Conservation (phyloP, 1,140 invertebrate species). For the Gonatopus flavifemur region DNA sequence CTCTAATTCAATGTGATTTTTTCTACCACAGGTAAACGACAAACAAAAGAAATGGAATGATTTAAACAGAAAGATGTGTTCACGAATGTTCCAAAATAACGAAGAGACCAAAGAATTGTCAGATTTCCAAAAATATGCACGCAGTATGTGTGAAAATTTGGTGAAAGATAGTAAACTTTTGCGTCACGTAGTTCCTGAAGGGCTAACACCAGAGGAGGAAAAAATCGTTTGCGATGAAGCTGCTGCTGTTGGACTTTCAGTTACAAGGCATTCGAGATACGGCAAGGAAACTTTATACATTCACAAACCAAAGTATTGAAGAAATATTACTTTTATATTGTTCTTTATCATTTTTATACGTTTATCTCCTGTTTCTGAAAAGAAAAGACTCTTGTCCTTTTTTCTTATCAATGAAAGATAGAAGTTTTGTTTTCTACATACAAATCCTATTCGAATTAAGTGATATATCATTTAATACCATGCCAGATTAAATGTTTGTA, state of each 20-base stretch:
- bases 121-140: conserved; percentile 26
- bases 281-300: conserved; percentile 37
- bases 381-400: too few species aligned
- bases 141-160: conserved; percentile 36
- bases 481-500: too few species aligned
- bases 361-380: too few species aligned
- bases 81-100: conserved; percentile 33
- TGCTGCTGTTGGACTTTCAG: conserved; percentile 29
- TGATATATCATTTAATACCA: too few species aligned
- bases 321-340: too few species aligned
- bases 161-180: conserved; percentile 18
- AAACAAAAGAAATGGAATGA: conserved; percentile 27
- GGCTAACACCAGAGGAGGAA: conserved; percentile 31
- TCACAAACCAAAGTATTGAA: conserved; percentile 26
- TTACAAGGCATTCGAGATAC: conserved; percentile 28
- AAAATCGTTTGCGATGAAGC: conserved; percentile 32
- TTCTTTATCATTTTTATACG: too few species aligned
- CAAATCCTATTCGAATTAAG: too few species aligned
- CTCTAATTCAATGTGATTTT: too few species aligned
- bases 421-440: too few species aligned
- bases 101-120: conserved; percentile 11
- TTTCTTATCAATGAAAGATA: too few species aligned
- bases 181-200: conserved; percentile 38
- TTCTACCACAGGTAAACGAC: conserved; percentile 34
- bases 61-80: conserved; percentile 34